A percentile compares a stretch with the other conserved stretches of the same genome.
Evolutionary conservation across 1,140 invertebrate genomes (phyloP).

Genomic region (Archegozetes longisetosus): DNA sequence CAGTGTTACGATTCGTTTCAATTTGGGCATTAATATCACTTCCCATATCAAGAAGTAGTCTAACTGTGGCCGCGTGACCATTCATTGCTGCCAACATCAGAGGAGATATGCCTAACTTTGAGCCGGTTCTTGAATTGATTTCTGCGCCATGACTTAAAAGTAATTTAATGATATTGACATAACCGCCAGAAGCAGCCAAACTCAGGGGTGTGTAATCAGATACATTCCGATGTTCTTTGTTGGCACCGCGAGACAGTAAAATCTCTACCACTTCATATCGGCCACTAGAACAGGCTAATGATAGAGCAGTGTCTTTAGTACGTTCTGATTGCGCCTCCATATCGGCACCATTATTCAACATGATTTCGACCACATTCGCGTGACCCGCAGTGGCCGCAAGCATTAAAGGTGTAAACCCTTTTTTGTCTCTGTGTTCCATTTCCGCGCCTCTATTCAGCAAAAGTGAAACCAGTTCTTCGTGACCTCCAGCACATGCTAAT

Average conservation of each 20-base stretch:
- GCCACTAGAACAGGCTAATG: constrained; percentile 90
- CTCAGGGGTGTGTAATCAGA: constrained; percentile 97
- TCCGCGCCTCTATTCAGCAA: constrained; percentile 74
- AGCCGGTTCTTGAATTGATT: constrained; percentile 92
- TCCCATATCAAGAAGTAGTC: constrained; percentile 83
- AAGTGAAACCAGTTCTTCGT: constrained; percentile 83
- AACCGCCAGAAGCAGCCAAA: constrained; percentile 91
- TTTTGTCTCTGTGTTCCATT: constrained; percentile 96
- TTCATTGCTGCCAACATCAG: constrained; percentile 99
- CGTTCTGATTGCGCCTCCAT: constrained; percentile 96
- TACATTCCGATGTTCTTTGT: constrained; percentile 98
- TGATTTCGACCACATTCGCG: constrained; percentile 56
- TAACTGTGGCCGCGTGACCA: constrained; percentile 70
- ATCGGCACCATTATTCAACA: constrained; percentile 72
- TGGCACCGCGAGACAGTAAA: constrained; percentile 66
- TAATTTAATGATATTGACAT: constrained; percentile 95
- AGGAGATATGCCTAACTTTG: constrained; percentile 93
- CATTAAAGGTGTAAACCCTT: constrained; percentile 94
- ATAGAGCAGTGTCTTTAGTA: constrained; percentile 95
- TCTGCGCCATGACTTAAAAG: constrained; percentile 75
- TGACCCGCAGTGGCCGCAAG: constrained; percentile 92
- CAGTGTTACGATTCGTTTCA: constrained; percentile 97
- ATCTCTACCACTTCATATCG: constrained; percentile 89
- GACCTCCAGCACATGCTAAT: constrained; percentile 86
- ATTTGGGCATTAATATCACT: constrained; percentile 99